Evolutionary conservation across 2,113 vertebrate species (phyloP), one percentile per base, ranked within the genome.

Genomic region (Leptobrachium leishanense): DNA sequence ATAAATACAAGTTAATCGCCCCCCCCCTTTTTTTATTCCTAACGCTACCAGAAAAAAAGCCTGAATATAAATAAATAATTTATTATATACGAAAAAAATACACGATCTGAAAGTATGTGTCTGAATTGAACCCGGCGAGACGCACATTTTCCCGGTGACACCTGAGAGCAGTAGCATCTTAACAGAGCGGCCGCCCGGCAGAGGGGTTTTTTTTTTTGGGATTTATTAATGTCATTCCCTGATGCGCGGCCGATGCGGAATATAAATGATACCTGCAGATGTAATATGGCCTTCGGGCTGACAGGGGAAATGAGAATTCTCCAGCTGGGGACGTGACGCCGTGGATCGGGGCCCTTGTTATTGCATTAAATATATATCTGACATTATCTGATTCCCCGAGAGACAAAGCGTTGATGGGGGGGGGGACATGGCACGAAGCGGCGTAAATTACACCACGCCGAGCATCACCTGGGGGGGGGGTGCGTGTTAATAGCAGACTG

Each of bases 341-440:
- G 55, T 15, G 55, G 10, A 12, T 15, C 55, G 6, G 55, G 11
- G 50, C 11, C 55, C 20, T 41, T 46, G 20, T 9, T 69, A 15
- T 11, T 44, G 53, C 9, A 77, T 69, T 69, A 68, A 77, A 59
- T 57, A 76, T 54, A 76, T 55, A 77, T 57, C 20, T 41, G 65
- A 68, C 50, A 59, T 67, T 20, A 76, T 59, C 53, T 57, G 65
- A 66, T 44, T 44, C 65, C 57, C 66, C 43, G 40, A 59, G 31
- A 77, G 75, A 77, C 75, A 59, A 69, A 77, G 53, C 40, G 43
- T 59, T 69, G 55, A 69, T 77, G 68, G 13, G 6, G 54, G 53
- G n/a, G 75, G 44, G 53, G 65, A 12, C 10, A 43, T 15, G 66
- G 5, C 66, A 43, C 3, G n/a, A 43, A 10, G 66, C 11, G 40